Conservation (phyloP, 2,797 vertebrate species). For the Eidolon dupreanum region DNA sequence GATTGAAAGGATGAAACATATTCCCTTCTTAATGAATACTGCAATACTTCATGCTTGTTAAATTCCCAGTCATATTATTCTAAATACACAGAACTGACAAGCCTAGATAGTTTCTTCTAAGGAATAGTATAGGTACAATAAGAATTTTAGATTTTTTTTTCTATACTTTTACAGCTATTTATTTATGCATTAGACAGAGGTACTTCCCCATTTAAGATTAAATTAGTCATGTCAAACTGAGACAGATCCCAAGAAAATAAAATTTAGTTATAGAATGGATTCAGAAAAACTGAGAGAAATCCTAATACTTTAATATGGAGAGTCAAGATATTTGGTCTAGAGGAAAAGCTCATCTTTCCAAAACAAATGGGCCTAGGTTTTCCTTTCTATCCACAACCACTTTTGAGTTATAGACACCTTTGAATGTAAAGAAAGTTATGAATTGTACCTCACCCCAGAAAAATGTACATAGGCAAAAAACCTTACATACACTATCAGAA, state of each 20-base stretch:
- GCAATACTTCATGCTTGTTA: neutral
- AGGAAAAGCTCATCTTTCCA: neutral
- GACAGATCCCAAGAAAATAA: slow-evolving; percentile 23
- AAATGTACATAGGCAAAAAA: neutral
- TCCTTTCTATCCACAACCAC: neutral
- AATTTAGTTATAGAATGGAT: slow-evolving; percentile 13
- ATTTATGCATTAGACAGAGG: slow-evolving; percentile 49
- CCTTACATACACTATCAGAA: neutral
- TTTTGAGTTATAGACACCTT: neutral
- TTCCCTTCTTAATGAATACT: neutral
- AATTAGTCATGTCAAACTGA: slow-evolving; percentile 29
- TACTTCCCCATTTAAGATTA: slow-evolving; percentile 3
- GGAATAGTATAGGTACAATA: neutral
- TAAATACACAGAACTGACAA: neutral
- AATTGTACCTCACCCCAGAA: neutral
- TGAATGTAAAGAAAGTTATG: neutral
- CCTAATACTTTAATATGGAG: neutral
- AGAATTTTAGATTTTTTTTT: neutral
- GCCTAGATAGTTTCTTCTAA: neutral
- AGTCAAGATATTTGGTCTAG: slow-evolving; percentile 38
- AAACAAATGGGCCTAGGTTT: slow-evolving; percentile 42
- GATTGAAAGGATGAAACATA: neutral
- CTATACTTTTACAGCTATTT: slow-evolving; percentile 38
- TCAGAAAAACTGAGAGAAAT: slow-evolving; percentile 8
- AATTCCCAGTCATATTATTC: neutral